phyloP scores from a whole-genome alignment of 2,113 vertebrate species.

The Eudorcas thomsonii region DNA sequence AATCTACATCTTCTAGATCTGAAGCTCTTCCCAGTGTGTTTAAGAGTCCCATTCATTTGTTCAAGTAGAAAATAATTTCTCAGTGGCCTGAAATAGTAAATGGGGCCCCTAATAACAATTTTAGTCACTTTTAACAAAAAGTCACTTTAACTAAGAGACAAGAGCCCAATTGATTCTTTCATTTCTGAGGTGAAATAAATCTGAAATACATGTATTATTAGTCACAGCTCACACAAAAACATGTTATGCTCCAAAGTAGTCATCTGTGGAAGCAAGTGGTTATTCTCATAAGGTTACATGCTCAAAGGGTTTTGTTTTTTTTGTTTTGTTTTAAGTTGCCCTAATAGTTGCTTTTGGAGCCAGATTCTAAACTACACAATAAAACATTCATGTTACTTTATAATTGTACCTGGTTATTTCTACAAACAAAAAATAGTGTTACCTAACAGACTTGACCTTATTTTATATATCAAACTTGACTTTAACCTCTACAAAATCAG shows the following conservation, averaged over 20 bases:
- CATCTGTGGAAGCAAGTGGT: neutral
- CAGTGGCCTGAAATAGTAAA: neutral
- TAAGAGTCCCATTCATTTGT: neutral
- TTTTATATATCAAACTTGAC: neutral
- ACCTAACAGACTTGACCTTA: neutral
- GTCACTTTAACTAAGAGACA: neutral
- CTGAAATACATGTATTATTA: neutral
- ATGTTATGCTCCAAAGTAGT: neutral
- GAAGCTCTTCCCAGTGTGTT: neutral
- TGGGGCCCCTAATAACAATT: neutral
- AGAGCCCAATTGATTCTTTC: neutral
- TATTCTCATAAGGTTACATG: neutral
- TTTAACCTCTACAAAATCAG: conserved; percentile 3
- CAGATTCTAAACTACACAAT: conserved; percentile 6
- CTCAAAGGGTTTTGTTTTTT: neutral
- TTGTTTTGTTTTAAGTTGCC: neutral
- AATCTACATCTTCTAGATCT: neutral
- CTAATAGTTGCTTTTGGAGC: conserved; percentile 4
- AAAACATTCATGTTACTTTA: conserved; percentile 14
- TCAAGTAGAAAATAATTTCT: neutral
- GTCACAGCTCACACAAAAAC: conserved; percentile 5
- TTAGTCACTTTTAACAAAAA: neutral
- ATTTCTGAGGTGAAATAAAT: conserved; percentile 40
- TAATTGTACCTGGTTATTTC: neutral
- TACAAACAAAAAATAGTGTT: neutral